Conservation (phyloP, 2,888 invertebrate species). For the Lysandra bellargus region DNA sequence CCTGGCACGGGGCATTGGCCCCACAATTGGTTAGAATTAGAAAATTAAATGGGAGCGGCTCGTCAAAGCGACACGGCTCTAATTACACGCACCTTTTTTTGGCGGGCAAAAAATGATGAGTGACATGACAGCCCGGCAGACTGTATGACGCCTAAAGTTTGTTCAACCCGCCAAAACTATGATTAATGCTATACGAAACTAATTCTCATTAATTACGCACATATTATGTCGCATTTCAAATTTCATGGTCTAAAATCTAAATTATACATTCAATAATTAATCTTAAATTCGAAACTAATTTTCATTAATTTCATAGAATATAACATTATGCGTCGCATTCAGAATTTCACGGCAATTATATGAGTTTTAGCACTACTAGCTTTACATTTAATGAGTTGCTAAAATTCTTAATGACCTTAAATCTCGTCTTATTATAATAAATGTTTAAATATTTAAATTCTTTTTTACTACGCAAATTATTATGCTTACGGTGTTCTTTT, state of each 20-base stretch:
- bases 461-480: too few species aligned
- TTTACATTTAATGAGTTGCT: not conserved
- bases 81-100: constrained; percentile 49
- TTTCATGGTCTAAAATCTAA: not conserved
- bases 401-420: not conserved
- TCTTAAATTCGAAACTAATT: constrained; percentile 33
- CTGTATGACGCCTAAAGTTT: constrained; percentile 51
- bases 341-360: not conserved
- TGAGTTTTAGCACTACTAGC: not conserved
- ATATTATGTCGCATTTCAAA: not conserved
- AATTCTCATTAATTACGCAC: constrained; percentile 24
- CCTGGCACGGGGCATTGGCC: constrained; percentile 45
- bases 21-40: constrained; percentile 52
- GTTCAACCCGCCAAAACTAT: constrained; percentile 46
- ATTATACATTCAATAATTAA: constrained; percentile 42
- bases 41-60: constrained; percentile 42
- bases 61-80: constrained; percentile 48
- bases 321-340: not conserved
- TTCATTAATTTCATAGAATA: constrained; percentile 16
- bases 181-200: constrained; percentile 43
- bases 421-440: not conserved
- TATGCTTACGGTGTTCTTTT: too few species aligned
- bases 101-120: constrained; percentile 49
- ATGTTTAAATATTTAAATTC: too few species aligned
- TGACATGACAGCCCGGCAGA: constrained; percentile 43